Conservation (phyloP, 2,797 vertebrate genomes). For the Tenualosa ilisha region DNA sequence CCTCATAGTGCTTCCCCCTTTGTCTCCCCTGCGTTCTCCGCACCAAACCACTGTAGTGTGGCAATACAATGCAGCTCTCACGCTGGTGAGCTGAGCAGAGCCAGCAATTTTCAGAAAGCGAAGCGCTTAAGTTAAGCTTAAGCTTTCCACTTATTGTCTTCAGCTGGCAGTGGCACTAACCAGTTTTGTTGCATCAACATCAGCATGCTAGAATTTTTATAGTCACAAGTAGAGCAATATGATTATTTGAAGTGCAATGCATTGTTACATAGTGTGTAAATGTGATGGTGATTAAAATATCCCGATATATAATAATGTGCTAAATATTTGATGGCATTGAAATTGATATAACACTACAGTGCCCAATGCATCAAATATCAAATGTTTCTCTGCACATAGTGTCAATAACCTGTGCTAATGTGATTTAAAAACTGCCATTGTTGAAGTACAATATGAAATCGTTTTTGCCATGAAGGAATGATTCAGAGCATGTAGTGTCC, state of each 20-base stretch:
- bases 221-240: neutral
- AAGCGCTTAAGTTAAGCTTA: too few species aligned
- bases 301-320: neutral
- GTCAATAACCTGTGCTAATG: slow-evolving; percentile 4
- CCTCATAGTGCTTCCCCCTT: neutral
- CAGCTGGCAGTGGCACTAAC: neutral
- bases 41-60: neutral
- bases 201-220: neutral
- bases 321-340: neutral
- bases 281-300: neutral
- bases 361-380: neutral
- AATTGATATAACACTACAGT: neutral
- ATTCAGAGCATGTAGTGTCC: slow-evolving; percentile 54
- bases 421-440: slow-evolving; percentile 22
- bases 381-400: neutral
- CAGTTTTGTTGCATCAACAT: neutral
- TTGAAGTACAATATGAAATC: slow-evolving; percentile 1
- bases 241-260: neutral
- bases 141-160: slow-evolving; percentile 14
- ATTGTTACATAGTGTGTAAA: neutral
- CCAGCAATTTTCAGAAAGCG: neutral
- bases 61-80: neutral
- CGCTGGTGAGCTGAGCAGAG: neutral
- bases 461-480: neutral
- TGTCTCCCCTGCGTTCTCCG: neutral